Conservation (phyloP, 2,888 invertebrate genomes). For the Hymenopus coronatus region DNA sequence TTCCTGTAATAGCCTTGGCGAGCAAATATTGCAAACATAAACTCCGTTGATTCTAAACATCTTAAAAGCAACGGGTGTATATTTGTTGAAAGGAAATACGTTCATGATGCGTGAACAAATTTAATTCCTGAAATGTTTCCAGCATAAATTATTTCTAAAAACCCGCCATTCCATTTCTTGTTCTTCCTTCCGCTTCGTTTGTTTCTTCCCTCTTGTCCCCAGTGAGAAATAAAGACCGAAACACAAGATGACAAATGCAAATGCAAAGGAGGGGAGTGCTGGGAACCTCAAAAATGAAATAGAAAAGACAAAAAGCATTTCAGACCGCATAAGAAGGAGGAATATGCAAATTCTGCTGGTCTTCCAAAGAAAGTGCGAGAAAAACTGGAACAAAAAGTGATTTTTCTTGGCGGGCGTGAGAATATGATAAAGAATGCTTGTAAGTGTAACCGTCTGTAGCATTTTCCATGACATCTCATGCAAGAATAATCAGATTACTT, state of each 20-base stretch:
- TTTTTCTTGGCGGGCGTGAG: background rate
- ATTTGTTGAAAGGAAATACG: background rate
- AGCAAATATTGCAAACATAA: too few relatives aligned
- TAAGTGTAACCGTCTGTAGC: background rate
- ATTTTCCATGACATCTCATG: background rate
- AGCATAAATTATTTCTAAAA: background rate
- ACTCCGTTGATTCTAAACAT: too few relatives aligned
- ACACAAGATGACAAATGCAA: conserved; percentile 4
- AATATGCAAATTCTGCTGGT: background rate
- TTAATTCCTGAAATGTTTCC: background rate
- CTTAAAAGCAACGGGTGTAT: background rate
- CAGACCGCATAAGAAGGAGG: background rate
- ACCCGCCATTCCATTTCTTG: background rate
- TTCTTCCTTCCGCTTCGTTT: background rate
- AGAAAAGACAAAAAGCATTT: background rate
- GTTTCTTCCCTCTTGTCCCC: background rate
- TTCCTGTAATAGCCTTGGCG: too few relatives aligned
- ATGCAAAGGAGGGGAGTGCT: background rate
- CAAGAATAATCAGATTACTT: background rate
- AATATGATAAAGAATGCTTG: background rate
- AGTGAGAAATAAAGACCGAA: background rate
- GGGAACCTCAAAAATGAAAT: background rate
- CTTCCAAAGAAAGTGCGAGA: background rate
- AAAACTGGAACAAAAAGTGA: background rate
- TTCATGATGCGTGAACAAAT: background rate